These are phyloP conservation scores for Manduca sexta DNA, from an alignment of 1,140 invertebrate genomes.

Conservation along the genomic window DNA sequence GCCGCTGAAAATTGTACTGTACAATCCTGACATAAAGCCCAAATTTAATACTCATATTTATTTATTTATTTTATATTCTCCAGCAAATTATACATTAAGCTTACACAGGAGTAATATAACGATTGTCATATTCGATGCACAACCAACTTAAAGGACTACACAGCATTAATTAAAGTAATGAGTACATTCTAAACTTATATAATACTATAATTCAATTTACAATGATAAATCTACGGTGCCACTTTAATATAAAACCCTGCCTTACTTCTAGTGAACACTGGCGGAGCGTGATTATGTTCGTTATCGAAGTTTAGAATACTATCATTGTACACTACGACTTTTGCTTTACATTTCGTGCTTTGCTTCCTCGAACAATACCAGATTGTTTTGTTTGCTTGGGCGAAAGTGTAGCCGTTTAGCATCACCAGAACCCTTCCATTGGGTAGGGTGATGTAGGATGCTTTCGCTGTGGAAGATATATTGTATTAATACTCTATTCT, in stretches of 20 bases:
- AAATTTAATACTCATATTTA: too few species aligned
- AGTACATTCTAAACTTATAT: too few species aligned
- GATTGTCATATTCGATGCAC: too few species aligned
- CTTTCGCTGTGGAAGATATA: not conserved
- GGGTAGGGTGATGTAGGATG: not conserved
- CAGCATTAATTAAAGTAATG: too few species aligned
- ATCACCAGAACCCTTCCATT: slow-evolving; percentile 19
- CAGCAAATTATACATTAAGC: slow-evolving; percentile 23
- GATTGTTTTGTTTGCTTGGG: slow-evolving; percentile 16
- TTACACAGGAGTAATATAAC: slow-evolving; percentile 24
- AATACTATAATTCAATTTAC: slow-evolving; percentile 3
- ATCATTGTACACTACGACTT: slow-evolving; percentile 16
- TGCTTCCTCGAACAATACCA: slow-evolving; percentile 37
- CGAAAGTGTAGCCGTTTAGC: slow-evolving; percentile 27
- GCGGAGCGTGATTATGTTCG: slow-evolving; percentile 5
- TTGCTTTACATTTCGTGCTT: slow-evolving; percentile 26
- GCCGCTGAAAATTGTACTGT: too few species aligned
- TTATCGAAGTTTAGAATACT: not conserved
- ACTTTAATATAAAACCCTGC: too few species aligned
- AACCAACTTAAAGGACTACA: too few species aligned
- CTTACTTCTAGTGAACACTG: not conserved
- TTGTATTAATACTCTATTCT: not conserved
- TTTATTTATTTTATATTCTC: too few species aligned
- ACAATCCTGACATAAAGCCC: too few species aligned
- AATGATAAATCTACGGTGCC: not conserved